These are phyloP conservation scores for Cerastoderma edule DNA, from an alignment of 2,888 invertebrate species.

Conservation along the genomic window DNA sequence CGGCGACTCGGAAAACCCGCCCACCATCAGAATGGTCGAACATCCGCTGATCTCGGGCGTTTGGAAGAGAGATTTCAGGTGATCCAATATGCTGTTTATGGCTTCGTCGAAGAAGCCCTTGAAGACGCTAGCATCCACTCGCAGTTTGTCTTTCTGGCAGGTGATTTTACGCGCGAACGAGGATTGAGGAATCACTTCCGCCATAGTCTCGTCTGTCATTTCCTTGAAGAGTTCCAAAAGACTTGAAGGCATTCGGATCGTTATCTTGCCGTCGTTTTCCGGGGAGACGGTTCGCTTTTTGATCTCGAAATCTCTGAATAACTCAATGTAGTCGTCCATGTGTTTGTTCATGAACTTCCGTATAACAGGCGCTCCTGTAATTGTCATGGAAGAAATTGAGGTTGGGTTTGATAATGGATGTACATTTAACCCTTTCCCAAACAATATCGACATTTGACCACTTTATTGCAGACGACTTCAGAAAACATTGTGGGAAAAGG, in stretches of 20 bases:
- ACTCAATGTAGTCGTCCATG: slow-evolving; percentile 48
- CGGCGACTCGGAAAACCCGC: no score
- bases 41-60: no score
- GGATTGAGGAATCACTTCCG: slow-evolving; percentile 33
- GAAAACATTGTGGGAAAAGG: no score
- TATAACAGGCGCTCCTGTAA: slow-evolving; percentile 39
- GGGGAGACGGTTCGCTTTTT: slow-evolving; percentile 42
- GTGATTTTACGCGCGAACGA: slow-evolving; percentile 29
- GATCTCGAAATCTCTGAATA: slow-evolving; percentile 48
- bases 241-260: slow-evolving; percentile 16
- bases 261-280: slow-evolving; percentile 29
- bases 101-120: slow-evolving; percentile 18
- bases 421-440: no score
- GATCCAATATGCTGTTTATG: slow-evolving; percentile 18
- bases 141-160: slow-evolving; percentile 16
- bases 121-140: slow-evolving; percentile 13
- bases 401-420: no score
- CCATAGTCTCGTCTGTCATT: slow-evolving; percentile 23
- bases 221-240: slow-evolving; percentile 25
- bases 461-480: no score
- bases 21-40: no score
- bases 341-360: slow-evolving; percentile 32
- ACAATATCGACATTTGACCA: no score
- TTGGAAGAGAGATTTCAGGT: slow-evolving; percentile 19
- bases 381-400: no score